Conservation (phyloP, 2,113 vertebrate species). For the Gymnogyps californianus region DNA sequence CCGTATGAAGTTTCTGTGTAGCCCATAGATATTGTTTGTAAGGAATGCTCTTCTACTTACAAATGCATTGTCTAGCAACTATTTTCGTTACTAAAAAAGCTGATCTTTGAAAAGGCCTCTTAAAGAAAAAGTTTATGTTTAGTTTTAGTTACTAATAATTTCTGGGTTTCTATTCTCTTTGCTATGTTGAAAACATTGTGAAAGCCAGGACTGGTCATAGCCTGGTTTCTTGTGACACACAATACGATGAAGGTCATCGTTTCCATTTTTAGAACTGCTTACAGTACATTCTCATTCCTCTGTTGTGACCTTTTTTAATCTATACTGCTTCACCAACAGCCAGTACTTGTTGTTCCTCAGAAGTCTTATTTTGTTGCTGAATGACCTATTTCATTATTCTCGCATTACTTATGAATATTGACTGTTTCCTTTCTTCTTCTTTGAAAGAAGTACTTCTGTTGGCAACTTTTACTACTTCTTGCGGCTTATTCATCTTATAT, state of each 20-base stretch:
- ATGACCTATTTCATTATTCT: neutral
- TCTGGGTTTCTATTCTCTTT: neutral
- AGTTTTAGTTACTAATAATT: neutral
- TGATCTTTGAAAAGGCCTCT: neutral
- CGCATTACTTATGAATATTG: neutral
- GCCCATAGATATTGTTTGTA: neutral
- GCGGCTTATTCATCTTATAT: neutral
- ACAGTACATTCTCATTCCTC: conserved; percentile 38
- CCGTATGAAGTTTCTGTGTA: neutral
- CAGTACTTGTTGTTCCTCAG: neutral
- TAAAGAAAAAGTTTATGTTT: neutral
- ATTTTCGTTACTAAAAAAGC: neutral
- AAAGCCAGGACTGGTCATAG: neutral
- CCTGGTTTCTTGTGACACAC: conserved; percentile 26
- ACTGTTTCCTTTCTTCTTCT: neutral
- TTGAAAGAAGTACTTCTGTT: neutral
- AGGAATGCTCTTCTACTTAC: neutral
- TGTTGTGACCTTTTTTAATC: conserved; percentile 15
- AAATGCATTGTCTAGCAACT: neutral
- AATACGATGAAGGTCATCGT: neutral
- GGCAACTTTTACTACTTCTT: neutral
- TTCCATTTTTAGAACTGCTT: conserved; percentile 45
- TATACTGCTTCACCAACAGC: neutral
- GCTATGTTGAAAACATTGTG: neutral
- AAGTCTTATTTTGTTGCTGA: neutral